These are phyloP conservation scores for Gasterosteus nipponicus DNA, from an alignment of 2,113 vertebrate genomes.

Conservation along the genomic window DNA sequence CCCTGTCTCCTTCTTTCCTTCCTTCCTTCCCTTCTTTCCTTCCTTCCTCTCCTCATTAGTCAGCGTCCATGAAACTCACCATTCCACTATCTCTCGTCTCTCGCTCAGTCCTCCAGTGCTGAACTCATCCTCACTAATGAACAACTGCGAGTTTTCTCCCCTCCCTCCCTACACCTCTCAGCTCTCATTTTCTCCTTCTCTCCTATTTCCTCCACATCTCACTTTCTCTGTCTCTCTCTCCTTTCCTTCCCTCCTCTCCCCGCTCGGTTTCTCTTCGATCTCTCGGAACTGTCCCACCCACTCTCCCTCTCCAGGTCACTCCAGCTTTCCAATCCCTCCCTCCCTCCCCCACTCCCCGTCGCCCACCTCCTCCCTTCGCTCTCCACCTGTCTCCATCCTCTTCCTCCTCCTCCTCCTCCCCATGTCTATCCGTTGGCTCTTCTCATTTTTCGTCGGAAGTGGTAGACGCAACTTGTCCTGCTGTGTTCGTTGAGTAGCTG, in stretches of 20 bases:
- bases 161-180: constrained; percentile 27
- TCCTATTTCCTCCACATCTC: constrained; percentile 19
- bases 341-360: constrained; percentile 19
- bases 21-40: constrained; percentile 24
- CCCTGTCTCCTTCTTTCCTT: background rate
- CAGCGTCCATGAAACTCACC: constrained; percentile 67
- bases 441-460: constrained; percentile 34
- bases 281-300: constrained; percentile 48
- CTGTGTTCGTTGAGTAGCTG: background rate
- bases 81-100: constrained; percentile 46
- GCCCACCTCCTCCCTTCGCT: constrained; percentile 1
- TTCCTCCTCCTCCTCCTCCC: constrained; percentile 24
- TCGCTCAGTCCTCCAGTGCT: constrained; percentile 53
- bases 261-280: constrained; percentile 50
- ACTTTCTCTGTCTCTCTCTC: constrained; percentile 37
- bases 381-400: constrained; percentile 58
- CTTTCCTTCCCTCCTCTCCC: constrained; percentile 13
- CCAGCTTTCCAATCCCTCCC: constrained; percentile 45
- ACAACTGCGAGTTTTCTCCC: constrained; percentile 50
- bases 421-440: constrained; percentile 35
- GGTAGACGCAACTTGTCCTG: constrained; percentile 38
- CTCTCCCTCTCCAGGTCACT: constrained; percentile 63
- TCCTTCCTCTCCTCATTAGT: constrained; percentile 58
- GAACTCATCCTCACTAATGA: constrained; percentile 63
- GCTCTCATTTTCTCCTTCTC: constrained; percentile 20